phyloP scores from a whole-genome alignment of 2,888 invertebrate genomes.

The Coenonympha arcania region DNA sequence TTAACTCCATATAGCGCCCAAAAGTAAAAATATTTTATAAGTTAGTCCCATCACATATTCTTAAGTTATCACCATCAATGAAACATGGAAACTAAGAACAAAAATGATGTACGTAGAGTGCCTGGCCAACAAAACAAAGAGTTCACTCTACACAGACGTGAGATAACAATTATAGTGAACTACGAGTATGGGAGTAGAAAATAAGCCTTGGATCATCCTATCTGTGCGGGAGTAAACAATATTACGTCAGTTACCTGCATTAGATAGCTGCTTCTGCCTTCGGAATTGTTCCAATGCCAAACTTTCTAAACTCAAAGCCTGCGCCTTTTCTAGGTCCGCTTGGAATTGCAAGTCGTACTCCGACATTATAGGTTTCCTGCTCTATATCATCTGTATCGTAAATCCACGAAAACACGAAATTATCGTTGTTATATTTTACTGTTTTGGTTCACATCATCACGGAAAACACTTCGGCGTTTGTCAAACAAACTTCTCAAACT shows the following conservation, averaged over 20 bases:
- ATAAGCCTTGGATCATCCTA: constrained; percentile 34
- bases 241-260: constrained; percentile 63
- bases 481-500: constrained; percentile 8
- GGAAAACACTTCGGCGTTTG: constrained; percentile 24
- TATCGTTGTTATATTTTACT: constrained; percentile 26
- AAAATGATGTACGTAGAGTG: background rate
- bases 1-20: too few relatives aligned
- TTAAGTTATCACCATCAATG: too few relatives aligned
- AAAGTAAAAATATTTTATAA: too few relatives aligned
- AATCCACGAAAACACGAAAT: constrained; percentile 49
- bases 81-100: too few relatives aligned
- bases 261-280: constrained; percentile 76
- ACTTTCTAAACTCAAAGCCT: constrained; percentile 89
- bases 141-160: background rate
- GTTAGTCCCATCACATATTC: too few relatives aligned
- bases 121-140: background rate
- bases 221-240: constrained; percentile 49
- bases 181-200: background rate
- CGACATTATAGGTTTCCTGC: constrained; percentile 56
- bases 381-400: constrained; percentile 45
- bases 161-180: too few relatives aligned
- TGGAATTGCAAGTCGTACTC: constrained; percentile 88
- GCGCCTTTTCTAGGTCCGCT: constrained; percentile 90
- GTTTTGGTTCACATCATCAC: constrained; percentile 22
- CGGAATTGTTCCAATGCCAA: constrained; percentile 87